Evolutionary conservation across 2,113 vertebrate species (phyloP).

Genomic region (Quiscalus mexicanus): DNA sequence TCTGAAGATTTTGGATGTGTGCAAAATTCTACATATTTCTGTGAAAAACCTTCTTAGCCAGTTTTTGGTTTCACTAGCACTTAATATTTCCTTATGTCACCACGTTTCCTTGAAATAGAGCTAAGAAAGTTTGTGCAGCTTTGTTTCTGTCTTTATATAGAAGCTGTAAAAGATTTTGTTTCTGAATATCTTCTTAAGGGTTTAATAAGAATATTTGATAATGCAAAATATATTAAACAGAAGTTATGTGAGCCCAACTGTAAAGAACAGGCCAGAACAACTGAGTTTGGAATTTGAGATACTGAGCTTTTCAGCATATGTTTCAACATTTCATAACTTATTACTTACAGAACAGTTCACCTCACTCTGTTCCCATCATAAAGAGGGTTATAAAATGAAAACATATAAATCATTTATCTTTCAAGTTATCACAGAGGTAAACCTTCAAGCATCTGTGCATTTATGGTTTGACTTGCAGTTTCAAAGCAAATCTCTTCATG

Average conservation of each 20-base stretch:
- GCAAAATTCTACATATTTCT: background rate
- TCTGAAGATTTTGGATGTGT: background rate
- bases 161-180: background rate
- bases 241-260: conserved; percentile 15
- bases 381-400: conserved; percentile 66
- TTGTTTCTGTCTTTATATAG: background rate
- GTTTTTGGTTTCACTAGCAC: background rate
- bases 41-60: background rate
- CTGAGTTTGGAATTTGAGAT: conserved; percentile 17
- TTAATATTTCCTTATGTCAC: background rate
- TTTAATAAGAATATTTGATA: conserved; percentile 50
- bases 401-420: conserved; percentile 74
- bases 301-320: conserved; percentile 68
- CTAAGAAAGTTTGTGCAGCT: background rate
- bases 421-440: conserved; percentile 58
- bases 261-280: conserved; percentile 13
- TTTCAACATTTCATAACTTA: conserved; percentile 68
- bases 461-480: conserved; percentile 52
- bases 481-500: conserved; percentile 29
- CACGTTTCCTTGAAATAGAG: background rate
- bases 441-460: conserved; percentile 67
- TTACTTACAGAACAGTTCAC: conserved; percentile 64
- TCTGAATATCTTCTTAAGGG: background rate
- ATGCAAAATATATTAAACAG: conserved; percentile 25
- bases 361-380: conserved; percentile 49